Conservation (phyloP, 2,797 vertebrate species). For the Sebastes reedi region DNA sequence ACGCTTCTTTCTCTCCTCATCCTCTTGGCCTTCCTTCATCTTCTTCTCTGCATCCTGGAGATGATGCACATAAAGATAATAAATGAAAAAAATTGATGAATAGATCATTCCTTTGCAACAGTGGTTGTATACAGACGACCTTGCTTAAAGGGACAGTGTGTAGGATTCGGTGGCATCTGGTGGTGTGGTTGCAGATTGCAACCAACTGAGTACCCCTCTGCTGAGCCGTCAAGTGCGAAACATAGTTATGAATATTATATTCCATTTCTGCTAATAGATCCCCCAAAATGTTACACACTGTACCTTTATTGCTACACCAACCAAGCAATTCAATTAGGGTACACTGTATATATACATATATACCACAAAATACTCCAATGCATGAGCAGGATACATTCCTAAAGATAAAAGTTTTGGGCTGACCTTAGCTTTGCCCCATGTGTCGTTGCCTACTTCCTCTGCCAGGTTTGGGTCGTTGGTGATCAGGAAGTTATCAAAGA, state of each 20-base stretch:
- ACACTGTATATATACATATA: not conserved
- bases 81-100: not conserved
- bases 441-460: conserved; percentile 85
- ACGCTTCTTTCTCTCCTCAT: conserved; percentile 78
- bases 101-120: not conserved
- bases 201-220: too few species aligned
- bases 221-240: too few species aligned
- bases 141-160: not conserved
- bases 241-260: too few species aligned
- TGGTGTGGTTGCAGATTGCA: too few species aligned
- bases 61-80: not conserved
- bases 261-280: too few species aligned
- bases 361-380: not conserved
- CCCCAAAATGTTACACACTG: too few species aligned
- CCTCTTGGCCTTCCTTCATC: conserved; percentile 84
- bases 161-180: too few species aligned
- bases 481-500: conserved; percentile 91
- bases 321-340: not conserved
- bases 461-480: conserved; percentile 86
- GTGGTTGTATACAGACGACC: not conserved
- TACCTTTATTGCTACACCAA: not conserved
- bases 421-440: conserved; percentile 86
- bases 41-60: conserved; percentile 82
- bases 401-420: not conserved
- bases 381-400: not conserved